Conservation (phyloP, 92 coral and sea anemone species). For the Actinostola sp. region DNA sequence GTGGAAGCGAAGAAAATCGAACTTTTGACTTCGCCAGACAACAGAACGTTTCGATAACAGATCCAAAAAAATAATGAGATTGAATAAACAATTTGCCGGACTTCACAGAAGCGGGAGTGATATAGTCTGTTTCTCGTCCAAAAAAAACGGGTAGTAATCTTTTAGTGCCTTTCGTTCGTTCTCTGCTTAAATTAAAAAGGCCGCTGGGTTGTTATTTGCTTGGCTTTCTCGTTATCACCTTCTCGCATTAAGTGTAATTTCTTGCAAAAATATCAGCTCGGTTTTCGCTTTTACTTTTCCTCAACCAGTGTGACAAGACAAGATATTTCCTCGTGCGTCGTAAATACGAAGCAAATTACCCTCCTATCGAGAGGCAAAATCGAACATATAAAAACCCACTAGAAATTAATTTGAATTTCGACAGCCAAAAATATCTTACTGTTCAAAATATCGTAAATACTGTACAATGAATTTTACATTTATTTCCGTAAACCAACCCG, state of each 20-base stretch:
- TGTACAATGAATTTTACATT: constrained; percentile 4
- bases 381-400: not conserved
- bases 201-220: constrained; percentile 6
- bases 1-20: not conserved
- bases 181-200: constrained; percentile 12
- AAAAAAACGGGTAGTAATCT: not conserved
- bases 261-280: constrained; percentile 14
- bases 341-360: constrained; percentile 1
- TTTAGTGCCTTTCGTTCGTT: not conserved
- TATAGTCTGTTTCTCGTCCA: not conserved
- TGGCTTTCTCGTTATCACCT: constrained; percentile 6
- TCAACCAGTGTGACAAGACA: constrained; percentile 19
- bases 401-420: constrained; percentile 2
- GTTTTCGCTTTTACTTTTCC: constrained; percentile 39
- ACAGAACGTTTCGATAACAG: constrained; percentile 5
- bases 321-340: constrained; percentile 11
- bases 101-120: no score
- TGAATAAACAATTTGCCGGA: not conserved
- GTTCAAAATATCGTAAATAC: constrained; percentile 6
- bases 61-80: not conserved
- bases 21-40: constrained; percentile 8
- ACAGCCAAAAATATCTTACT: constrained; percentile 2
- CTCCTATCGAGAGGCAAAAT: not conserved
- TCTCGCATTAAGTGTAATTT: constrained; percentile 4
- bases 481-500: constrained; percentile 16